Base-by-base conservation (phyloP, 2,888 invertebrate genomes). In the Lypha dubia region DNA sequence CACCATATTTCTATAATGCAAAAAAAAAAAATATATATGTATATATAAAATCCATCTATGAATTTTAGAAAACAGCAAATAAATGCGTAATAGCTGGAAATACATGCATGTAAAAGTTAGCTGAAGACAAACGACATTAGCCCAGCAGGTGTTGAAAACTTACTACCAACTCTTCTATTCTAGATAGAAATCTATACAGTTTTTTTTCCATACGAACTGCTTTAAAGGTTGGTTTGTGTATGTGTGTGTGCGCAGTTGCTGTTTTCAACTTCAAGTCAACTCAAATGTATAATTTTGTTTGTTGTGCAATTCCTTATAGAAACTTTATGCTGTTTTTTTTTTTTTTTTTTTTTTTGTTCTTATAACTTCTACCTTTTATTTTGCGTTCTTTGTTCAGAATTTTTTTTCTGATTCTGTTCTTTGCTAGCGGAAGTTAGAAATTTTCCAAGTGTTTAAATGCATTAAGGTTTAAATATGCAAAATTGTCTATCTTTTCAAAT, bases 111-210 rank as follows among this genome's bases (percentile, higher is more conserved):
- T 46, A 32, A 35, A 53, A 11, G 1, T 62, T 11, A 58, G 15
- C 38, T 46, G 24, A 8, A 44, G 58, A 73, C 49, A 73, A 35
- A 58, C 71, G 56, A 67, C 56, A 79, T 32, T 63, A 58, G 51
- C 75, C 74, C 79, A 85, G 85, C 85, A 85, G 85, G 85, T 85
- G 85, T 83, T 85, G 83, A 85, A 83, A 79, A 73, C 46, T 68
- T 49, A 70, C 62, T 63, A 41, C 56, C 65, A 49, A 20, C 32
- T 44, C 22, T 41, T 38, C 8, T 32, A 6, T 11, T 53, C 63
- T 56, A 77, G 84, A 84, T 84, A 58, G 73, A 67, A 77, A 84
- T 81, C 84, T 81, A 73, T 74, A 65, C 15, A 44, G 44, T 70
- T 60, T 77, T 41, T 56, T 7, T 41, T 71, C 5, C 38, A 17